Conservation (phyloP, 1,140 invertebrate species). For the Drosophila nebulosa region DNA sequence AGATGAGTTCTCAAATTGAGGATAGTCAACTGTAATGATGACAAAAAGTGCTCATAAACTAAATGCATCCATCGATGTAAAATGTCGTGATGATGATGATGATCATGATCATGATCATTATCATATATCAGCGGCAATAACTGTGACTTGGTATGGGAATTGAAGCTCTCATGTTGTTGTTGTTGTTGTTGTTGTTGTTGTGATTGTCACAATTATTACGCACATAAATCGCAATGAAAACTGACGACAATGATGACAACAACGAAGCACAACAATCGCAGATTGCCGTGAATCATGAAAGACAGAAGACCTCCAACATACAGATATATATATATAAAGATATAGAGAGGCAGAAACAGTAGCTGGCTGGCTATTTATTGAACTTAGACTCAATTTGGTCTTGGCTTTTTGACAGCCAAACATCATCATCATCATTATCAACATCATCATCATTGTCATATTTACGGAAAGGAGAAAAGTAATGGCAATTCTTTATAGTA, state of each 20-base stretch:
- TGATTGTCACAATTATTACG: constrained; percentile 80
- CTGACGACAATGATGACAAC: constrained; percentile 19
- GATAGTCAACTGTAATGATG: constrained; percentile 43
- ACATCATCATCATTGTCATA: neutral
- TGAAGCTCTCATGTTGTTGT: neutral
- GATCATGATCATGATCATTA: constrained; percentile 27
- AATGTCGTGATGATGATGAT: constrained; percentile 16
- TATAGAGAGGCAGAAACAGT: neutral
- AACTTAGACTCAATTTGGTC: neutral
- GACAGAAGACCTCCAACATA: neutral
- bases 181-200: constrained; percentile 38
- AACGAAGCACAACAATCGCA: constrained; percentile 28
- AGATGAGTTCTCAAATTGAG: constrained; percentile 29
- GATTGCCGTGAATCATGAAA: constrained; percentile 36
- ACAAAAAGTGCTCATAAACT: constrained; percentile 55
- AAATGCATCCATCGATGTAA: neutral
- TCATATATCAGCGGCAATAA: constrained; percentile 37
- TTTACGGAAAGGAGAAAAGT: neutral
- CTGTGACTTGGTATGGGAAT: neutral
- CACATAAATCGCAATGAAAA: constrained; percentile 77
- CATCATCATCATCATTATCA: neutral
- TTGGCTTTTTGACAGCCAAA: neutral
- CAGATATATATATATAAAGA: neutral
- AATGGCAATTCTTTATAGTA: neutral
- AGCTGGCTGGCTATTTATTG: neutral